phyloP scores from a whole-genome alignment of 1,140 invertebrate genomes.

The Steinernema khuongi region DNA sequence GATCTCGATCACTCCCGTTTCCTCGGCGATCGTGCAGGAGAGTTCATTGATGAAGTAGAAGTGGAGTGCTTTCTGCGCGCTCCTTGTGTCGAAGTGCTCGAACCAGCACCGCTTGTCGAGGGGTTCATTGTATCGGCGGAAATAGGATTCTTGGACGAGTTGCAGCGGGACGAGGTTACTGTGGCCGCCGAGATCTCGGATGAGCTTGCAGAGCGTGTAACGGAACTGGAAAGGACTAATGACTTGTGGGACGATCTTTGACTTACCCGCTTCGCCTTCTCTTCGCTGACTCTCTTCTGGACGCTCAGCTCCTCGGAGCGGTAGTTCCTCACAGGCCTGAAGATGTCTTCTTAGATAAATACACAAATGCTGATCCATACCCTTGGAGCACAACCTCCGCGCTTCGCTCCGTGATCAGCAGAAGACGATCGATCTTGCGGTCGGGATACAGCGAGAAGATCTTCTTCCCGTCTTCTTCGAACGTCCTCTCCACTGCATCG shows the following conservation, averaged over 20 bases:
- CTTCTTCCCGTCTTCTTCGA: background rate
- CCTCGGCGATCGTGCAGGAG: background rate
- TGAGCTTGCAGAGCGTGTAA: background rate
- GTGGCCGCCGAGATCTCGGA: slow-evolving; percentile 1
- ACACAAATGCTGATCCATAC: background rate
- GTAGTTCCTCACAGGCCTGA: background rate
- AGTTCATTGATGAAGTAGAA: background rate
- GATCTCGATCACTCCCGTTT: background rate
- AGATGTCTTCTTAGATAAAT: background rate
- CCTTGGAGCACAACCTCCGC: background rate
- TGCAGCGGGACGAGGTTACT: background rate
- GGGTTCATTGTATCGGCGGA: background rate
- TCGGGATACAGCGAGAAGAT: background rate
- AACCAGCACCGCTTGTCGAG: background rate
- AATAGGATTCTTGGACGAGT: background rate
- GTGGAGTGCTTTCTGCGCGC: background rate
- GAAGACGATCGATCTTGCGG: background rate
- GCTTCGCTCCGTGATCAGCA: background rate
- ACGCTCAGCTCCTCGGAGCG: background rate
- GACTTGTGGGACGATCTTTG: background rate
- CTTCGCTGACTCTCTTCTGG: background rate
- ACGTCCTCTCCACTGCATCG: background rate
- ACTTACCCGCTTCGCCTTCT: background rate
- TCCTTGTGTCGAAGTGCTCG: background rate
- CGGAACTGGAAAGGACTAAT: background rate